Conservation (phyloP, 2,113 vertebrate species). For the Mastomys natalensis region DNA sequence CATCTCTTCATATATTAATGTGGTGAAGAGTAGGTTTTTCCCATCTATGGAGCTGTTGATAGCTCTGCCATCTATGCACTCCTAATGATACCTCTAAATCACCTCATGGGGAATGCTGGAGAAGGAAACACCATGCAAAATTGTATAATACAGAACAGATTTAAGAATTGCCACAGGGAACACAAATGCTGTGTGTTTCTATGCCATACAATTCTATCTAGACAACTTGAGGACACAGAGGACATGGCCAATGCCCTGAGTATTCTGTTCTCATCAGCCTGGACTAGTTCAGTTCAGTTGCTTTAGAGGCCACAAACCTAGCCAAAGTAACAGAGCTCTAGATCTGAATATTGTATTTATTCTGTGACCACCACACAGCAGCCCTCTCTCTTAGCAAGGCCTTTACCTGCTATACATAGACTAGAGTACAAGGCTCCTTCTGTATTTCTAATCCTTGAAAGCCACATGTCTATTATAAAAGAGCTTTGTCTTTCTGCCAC, state of each 20-base stretch:
- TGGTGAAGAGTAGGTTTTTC: neutral
- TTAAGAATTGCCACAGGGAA: neutral
- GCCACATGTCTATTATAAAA: neutral
- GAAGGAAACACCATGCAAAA: neutral
- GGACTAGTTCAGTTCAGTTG: neutral
- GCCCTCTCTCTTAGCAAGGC: neutral
- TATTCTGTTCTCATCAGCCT: neutral
- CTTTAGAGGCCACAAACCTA: neutral
- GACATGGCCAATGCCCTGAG: neutral
- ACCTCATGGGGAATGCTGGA: neutral
- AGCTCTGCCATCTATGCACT: neutral
- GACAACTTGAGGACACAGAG: neutral
- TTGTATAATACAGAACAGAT: neutral
- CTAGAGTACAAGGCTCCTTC: neutral
- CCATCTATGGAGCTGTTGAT: neutral
- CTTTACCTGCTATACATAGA: rapidly evolving
- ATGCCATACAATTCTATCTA: neutral
- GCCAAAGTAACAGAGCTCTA: neutral
- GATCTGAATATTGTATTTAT: neutral
- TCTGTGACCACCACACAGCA: neutral
- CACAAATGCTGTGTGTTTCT: neutral
- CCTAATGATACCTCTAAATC: neutral
- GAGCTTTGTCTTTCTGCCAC: neutral
- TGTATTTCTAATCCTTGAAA: neutral
- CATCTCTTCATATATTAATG: neutral